phyloP scores from a whole-genome alignment of 2,113 vertebrate species.

The Ailuropoda melanoleuca region DNA sequence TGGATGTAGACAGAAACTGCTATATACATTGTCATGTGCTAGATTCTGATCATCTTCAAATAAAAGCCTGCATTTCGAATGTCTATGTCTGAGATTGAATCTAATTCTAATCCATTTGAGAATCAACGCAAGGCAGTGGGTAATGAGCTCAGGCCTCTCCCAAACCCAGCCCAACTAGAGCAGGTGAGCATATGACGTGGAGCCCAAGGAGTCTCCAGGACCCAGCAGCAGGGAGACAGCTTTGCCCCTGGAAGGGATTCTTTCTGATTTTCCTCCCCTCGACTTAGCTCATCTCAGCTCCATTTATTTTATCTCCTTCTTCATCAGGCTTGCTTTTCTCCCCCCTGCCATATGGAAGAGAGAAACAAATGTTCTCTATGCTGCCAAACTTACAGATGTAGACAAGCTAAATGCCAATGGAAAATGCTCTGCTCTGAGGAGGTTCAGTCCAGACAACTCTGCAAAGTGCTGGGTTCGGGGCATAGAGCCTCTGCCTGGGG shows the following conservation, averaged over 20 bases:
- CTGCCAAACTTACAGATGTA: conserved; percentile 4
- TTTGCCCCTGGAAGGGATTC: too few species aligned
- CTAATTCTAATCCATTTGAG: background rate
- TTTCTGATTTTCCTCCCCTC: background rate
- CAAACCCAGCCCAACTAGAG: background rate
- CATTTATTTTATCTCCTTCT: background rate
- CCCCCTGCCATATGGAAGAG: background rate
- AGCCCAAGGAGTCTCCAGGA: background rate
- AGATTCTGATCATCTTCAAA: background rate
- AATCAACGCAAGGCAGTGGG: background rate
- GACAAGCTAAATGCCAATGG: background rate
- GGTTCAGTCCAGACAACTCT: background rate
- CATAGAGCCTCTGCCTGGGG: rapidly evolving
- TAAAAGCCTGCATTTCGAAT: background rate
- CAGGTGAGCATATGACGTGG: rapidly evolving
- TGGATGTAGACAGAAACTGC: background rate
- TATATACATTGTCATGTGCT: rapidly evolving
- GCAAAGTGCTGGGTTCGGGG: too few species aligned
- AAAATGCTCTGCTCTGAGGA: background rate
- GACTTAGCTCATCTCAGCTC: background rate
- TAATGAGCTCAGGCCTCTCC: background rate
- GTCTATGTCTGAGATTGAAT: background rate
- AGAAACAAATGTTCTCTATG: conserved; percentile 28
- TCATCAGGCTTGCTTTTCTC: background rate
- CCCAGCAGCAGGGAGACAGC: background rate